These are phyloP conservation scores for Tachysurus fulvidraco DNA, from an alignment of 2,113 vertebrate species.

Conservation along the genomic window DNA sequence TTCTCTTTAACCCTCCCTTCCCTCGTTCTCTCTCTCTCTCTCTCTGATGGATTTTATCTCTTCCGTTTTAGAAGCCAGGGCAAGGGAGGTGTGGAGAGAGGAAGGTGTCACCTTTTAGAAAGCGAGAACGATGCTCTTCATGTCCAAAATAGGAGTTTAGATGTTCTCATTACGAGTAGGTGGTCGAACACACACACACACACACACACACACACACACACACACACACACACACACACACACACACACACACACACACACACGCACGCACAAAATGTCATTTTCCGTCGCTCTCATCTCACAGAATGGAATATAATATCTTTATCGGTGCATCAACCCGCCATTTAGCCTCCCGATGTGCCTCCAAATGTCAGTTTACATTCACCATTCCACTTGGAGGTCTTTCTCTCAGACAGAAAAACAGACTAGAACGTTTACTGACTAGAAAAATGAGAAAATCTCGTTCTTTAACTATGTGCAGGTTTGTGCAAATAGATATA, in stretches of 20 bases:
- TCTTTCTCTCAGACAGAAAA: conserved; percentile 26
- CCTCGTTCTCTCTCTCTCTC: conserved; percentile 39
- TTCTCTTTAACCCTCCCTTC: conserved; percentile 44
- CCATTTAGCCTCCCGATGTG: conserved; percentile 45
- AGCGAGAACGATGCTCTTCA: conserved; percentile 63
- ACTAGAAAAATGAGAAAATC: conserved; percentile 5
- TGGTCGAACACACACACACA: conserved; percentile 14
- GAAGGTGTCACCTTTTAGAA: conserved; percentile 70
- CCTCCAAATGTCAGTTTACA: conserved; percentile 50
- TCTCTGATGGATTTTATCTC: conserved; percentile 70
- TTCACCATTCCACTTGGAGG: conserved; percentile 18
- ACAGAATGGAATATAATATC: conserved; percentile 45
- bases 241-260: background rate
- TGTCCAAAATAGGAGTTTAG: conserved; percentile 63
- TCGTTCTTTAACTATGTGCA: background rate
- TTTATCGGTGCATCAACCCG: conserved; percentile 39
- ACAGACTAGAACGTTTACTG: background rate
- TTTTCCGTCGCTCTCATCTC: conserved; percentile 47
- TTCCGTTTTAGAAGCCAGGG: conserved; percentile 66
- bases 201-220: background rate
- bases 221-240: background rate
- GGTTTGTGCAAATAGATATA: background rate
- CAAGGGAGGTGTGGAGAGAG: conserved; percentile 55
- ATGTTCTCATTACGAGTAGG: conserved; percentile 63
- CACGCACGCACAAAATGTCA: conserved; percentile 34